Evolutionary conservation across 2,797 vertebrate species (phyloP).

Genomic region (Myotis vivesi): DNA sequence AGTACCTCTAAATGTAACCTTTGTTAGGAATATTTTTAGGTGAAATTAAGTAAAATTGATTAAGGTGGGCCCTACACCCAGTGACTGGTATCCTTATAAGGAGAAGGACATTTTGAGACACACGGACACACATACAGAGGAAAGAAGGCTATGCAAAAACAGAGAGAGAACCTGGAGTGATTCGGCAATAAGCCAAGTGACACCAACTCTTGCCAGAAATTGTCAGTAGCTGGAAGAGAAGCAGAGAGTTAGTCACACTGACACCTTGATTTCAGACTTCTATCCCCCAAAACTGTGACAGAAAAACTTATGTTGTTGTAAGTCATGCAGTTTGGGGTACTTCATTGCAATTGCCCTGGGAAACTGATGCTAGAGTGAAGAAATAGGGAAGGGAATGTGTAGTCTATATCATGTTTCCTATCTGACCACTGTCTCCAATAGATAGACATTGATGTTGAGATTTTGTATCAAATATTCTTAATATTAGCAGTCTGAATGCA

Average conservation of each 20-base stretch:
- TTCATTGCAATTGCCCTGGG: background rate
- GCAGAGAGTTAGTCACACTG: accelerated
- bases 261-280: background rate
- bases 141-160: background rate
- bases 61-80: background rate
- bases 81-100: background rate
- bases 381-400: background rate
- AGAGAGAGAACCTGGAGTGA: background rate
- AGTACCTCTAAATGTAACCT: background rate
- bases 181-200: background rate
- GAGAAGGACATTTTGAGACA: background rate
- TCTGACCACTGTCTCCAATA: background rate
- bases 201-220: background rate
- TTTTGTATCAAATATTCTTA: background rate
- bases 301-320: background rate
- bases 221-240: background rate
- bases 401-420: background rate
- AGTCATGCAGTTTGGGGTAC: background rate
- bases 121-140: background rate
- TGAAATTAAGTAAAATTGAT: background rate
- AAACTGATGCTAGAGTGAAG: background rate
- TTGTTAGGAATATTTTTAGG: background rate
- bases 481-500: background rate
- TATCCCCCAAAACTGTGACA: background rate
- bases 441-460: background rate